phyloP scores from a whole-genome alignment of 2,797 vertebrate genomes.

The Chelmon rostratus region DNA sequence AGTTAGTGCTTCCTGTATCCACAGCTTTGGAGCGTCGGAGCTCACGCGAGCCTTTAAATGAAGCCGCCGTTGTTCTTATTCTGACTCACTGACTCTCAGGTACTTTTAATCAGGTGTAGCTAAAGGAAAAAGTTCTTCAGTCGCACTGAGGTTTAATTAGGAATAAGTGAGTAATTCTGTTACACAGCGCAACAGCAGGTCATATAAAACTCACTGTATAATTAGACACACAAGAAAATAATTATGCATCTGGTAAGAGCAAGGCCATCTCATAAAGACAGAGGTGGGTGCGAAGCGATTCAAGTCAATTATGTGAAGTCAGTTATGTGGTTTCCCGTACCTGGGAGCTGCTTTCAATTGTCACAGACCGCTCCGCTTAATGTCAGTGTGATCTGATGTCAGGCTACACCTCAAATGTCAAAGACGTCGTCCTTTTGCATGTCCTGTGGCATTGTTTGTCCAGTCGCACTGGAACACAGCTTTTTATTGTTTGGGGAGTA shows the following conservation, averaged over 20 bases:
- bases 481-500: constrained; percentile 76
- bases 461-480: constrained; percentile 67
- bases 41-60: constrained; percentile 46
- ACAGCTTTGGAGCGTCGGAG: constrained; percentile 41
- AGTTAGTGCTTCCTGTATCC: constrained; percentile 81
- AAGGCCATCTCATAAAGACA: constrained; percentile 76
- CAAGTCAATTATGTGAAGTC: constrained; percentile 85
- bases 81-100: constrained; percentile 59
- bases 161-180: constrained; percentile 84
- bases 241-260: constrained; percentile 82
- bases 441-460: constrained; percentile 73
- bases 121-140: constrained; percentile 51
- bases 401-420: constrained; percentile 64
- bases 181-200: constrained; percentile 74
- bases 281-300: constrained; percentile 79
- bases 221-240: constrained; percentile 86
- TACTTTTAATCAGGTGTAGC: constrained; percentile 64
- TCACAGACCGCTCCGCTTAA: constrained; percentile 37
- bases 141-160: constrained; percentile 61
- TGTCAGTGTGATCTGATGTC: constrained; percentile 74
- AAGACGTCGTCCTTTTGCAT: constrained; percentile 46
- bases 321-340: constrained; percentile 83
- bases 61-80: constrained; percentile 63
- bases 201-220: constrained; percentile 82
- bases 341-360: constrained; percentile 77